phyloP scores from a whole-genome alignment of 2,888 invertebrate species.

The Machimus rusticus region DNA sequence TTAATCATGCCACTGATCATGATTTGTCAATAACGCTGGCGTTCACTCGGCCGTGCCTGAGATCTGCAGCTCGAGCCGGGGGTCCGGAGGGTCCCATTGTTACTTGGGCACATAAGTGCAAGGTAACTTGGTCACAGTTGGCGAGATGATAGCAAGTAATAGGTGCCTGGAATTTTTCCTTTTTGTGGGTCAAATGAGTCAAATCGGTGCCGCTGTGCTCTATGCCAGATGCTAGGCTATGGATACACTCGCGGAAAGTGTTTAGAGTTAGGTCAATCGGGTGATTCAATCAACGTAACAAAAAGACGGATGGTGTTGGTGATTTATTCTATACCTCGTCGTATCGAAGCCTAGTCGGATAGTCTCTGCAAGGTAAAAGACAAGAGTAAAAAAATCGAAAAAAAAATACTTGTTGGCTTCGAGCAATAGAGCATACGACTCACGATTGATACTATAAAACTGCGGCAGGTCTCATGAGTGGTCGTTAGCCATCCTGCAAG shows the following conservation, averaged over 20 bases:
- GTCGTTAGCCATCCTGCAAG: background rate
- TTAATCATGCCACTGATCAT: constrained; percentile 41
- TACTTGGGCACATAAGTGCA: constrained; percentile 11
- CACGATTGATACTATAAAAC: background rate
- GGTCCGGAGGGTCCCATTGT: background rate
- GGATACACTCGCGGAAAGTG: background rate
- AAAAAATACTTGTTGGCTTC: background rate
- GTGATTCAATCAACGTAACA: background rate
- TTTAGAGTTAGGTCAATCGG: background rate
- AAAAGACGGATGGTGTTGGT: background rate
- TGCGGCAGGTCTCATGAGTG: background rate
- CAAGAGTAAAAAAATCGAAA: background rate
- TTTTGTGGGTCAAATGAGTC: background rate
- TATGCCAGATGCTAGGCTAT: background rate
- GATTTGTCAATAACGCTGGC: constrained; percentile 38
- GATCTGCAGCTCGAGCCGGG: background rate
- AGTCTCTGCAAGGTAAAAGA: background rate
- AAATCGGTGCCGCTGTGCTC: background rate
- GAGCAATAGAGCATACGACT: background rate
- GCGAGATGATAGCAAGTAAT: background rate
- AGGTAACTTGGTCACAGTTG: constrained; percentile 29
- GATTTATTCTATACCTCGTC: background rate
- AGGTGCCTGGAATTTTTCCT: background rate
- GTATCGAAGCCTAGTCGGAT: background rate
- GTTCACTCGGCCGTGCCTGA: constrained; percentile 10